These are phyloP conservation scores for Dryadula phaetusa DNA, from an alignment of 2,888 invertebrate species.

Conservation along the genomic window DNA sequence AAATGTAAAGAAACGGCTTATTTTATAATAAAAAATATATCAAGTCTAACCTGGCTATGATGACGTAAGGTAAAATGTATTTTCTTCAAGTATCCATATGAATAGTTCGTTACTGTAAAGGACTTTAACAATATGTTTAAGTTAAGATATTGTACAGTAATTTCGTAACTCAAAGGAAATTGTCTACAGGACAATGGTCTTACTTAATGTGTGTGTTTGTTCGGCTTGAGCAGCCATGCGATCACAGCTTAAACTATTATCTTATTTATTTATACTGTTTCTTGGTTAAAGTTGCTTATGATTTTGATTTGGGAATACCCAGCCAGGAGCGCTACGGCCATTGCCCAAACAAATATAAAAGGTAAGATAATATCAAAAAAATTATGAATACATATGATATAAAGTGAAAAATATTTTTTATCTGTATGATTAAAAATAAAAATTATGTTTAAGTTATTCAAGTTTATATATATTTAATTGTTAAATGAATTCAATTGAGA, in stretches of 20 bases:
- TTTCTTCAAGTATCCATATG: not conserved
- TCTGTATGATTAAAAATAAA: no score
- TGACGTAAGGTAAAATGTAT: not conserved
- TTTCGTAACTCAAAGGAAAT: constrained; percentile 49
- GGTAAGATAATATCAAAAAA: no score
- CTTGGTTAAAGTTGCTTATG: constrained; percentile 34
- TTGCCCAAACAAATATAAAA: not conserved
- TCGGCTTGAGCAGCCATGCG: constrained; percentile 63
- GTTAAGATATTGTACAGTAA: constrained; percentile 16
- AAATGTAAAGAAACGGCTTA: not conserved
- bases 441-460: no score
- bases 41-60: not conserved
- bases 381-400: no score
- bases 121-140: constrained; percentile 13
- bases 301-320: constrained; percentile 29
- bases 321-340: constrained; percentile 9
- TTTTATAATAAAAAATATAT: not conserved
- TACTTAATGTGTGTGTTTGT: constrained; percentile 53
- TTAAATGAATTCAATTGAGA: not conserved
- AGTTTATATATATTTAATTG: no score
- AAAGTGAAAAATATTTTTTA: no score
- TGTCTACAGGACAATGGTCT: constrained; percentile 52
- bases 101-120: constrained; percentile 7
- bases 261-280: constrained; percentile 34
- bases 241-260: constrained; percentile 39